These are phyloP conservation scores for Stratiomys singularior DNA, from an alignment of 2,888 invertebrate genomes.

Conservation along the genomic window DNA sequence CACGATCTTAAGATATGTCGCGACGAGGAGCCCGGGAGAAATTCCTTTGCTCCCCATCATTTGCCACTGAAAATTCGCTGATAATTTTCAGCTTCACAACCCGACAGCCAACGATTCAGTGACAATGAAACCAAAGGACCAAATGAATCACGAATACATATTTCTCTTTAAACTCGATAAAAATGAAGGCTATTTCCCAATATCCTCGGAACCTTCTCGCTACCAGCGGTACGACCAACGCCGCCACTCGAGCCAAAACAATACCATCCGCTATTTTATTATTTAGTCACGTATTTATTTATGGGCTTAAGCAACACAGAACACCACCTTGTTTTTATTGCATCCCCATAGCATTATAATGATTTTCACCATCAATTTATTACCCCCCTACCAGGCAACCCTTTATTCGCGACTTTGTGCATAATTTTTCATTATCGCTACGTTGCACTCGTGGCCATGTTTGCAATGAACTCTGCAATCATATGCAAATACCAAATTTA, in stretches of 20 bases:
- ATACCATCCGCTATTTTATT: not conserved
- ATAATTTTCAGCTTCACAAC: too few species aligned
- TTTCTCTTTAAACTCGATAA: too few species aligned
- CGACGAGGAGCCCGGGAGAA: too few species aligned
- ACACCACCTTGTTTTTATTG: not conserved
- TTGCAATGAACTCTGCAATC: not conserved
- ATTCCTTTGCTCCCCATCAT: too few species aligned
- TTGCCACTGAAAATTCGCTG: too few species aligned
- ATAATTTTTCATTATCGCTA: not conserved
- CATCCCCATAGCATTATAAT: not conserved
- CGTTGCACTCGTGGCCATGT: not conserved
- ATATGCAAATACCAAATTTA: constrained; percentile 2
- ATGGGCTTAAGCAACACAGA: not conserved
- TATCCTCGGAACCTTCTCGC: too few species aligned
- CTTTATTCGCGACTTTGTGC: not conserved
- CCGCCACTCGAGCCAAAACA: not conserved
- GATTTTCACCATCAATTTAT: not conserved
- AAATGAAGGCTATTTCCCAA: too few species aligned
- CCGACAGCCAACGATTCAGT: too few species aligned
- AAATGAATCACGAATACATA: too few species aligned
- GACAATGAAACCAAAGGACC: too few species aligned
- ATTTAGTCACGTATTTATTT: not conserved
- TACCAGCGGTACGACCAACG: not conserved
- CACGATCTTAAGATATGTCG: too few species aligned
- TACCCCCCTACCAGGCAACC: not conserved